phyloP scores from a whole-genome alignment of 2,888 invertebrate species.

The Pterostichus niger region DNA sequence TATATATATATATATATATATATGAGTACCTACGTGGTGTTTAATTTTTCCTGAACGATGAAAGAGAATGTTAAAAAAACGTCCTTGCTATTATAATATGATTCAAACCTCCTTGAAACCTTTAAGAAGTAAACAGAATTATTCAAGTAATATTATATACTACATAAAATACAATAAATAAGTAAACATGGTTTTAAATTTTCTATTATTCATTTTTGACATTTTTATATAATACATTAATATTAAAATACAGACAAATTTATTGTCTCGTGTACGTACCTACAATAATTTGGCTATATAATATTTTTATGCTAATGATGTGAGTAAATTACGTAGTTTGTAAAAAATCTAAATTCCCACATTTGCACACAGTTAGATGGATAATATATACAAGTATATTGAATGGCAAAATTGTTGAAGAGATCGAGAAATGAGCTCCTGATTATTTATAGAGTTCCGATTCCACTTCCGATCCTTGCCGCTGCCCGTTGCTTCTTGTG shows the following conservation, averaged over 20 bases:
- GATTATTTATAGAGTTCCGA: conserved; percentile 26
- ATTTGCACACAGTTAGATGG: conserved; percentile 56
- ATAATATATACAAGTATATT: not conserved
- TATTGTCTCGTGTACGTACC: not conserved
- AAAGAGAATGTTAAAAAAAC: conserved; percentile 55
- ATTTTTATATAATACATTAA: not conserved
- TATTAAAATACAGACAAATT: not conserved
- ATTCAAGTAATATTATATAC: conserved; percentile 23
- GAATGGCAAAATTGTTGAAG: conserved; percentile 25
- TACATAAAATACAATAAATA: conserved; percentile 28
- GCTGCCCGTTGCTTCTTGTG: conserved; percentile 37
- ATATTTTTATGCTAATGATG: conserved; percentile 55
- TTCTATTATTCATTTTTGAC: not conserved
- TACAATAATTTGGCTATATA: not conserved
- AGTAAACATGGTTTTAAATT: not conserved
- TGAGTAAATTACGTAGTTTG: conserved; percentile 57
- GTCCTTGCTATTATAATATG: conserved; percentile 60
- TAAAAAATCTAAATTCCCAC: conserved; percentile 59
- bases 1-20: conserved; percentile 8
- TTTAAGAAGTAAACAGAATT: conserved; percentile 62
- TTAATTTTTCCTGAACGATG: conserved; percentile 44
- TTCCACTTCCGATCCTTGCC: conserved; percentile 27
- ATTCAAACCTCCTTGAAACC: conserved; percentile 60
- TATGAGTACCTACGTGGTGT: not conserved
- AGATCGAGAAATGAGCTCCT: not conserved